phyloP scores from a whole-genome alignment of 2,888 invertebrate genomes.

The Ptychoptera albimana region DNA sequence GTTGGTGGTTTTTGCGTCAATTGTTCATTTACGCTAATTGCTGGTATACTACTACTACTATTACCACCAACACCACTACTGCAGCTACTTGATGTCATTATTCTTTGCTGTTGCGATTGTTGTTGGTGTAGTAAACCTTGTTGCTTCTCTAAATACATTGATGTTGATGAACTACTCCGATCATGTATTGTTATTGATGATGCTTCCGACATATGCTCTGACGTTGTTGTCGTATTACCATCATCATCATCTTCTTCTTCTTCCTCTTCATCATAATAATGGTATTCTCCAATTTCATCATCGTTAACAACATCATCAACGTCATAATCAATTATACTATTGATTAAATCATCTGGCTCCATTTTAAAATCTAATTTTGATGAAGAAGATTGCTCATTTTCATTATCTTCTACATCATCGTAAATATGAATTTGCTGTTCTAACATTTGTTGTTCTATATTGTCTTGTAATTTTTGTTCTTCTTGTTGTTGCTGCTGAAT shows the following conservation, averaged over 20 bases:
- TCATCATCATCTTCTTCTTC: slow-evolving; percentile 9
- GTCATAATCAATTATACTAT: slow-evolving; percentile 12
- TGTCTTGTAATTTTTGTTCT: slow-evolving; percentile 23
- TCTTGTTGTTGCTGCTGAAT: slow-evolving; percentile 18
- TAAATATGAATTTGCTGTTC: slow-evolving; percentile 7
- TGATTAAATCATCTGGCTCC: no score
- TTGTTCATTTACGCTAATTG: slow-evolving; percentile 24
- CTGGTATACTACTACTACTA: slow-evolving; percentile 20
- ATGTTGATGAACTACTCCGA: no score
- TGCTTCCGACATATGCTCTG: slow-evolving; percentile 9
- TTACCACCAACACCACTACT: slow-evolving; percentile 2
- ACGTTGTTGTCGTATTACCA: slow-evolving; percentile 6
- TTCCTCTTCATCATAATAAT: slow-evolving; percentile 7
- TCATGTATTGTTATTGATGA: background rate
- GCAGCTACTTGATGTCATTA: no score
- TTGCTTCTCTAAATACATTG: background rate
- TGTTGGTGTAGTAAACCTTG: slow-evolving; percentile 6
- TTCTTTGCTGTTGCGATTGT: no score
- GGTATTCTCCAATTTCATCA: slow-evolving; percentile 9
- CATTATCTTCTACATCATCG: background rate
- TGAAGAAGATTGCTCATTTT: no score
- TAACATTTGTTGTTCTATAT: slow-evolving; percentile 24
- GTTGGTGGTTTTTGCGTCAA: slow-evolving; percentile 24
- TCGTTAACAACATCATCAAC: slow-evolving; percentile 21
- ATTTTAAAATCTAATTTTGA: no score